These are phyloP conservation scores for Cirrhinus mrigala DNA, from an alignment of 2,797 vertebrate genomes.

Conservation along the genomic window DNA sequence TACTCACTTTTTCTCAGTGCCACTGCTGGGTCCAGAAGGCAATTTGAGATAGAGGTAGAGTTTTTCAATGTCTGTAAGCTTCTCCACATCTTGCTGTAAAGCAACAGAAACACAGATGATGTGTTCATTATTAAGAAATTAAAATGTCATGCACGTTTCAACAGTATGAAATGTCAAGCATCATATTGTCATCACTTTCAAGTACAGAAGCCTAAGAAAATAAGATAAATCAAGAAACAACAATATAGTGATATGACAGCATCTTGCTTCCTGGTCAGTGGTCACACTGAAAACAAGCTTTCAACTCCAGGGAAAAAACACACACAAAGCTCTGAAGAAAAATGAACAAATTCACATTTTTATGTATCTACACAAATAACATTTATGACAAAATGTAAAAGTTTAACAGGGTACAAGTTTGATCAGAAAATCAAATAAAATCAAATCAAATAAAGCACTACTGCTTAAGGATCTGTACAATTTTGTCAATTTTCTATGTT, in stretches of 20 bases:
- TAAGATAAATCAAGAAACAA: not conserved
- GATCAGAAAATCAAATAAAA: not conserved
- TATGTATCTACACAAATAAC: not conserved
- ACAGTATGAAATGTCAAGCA: not conserved
- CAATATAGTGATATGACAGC: not conserved
- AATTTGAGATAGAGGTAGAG: slow-evolving; percentile 96
- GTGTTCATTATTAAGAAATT: slow-evolving; percentile 2
- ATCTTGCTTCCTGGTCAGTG: not conserved
- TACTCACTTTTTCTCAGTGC: slow-evolving; percentile 85
- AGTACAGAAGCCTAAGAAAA: not conserved
- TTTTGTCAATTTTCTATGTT: too few relatives aligned
- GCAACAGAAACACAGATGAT: slow-evolving; percentile 25
- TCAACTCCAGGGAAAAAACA: not conserved
- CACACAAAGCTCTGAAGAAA: not conserved
- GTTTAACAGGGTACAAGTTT: not conserved
- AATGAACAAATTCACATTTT: not conserved
- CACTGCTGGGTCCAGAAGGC: slow-evolving; percentile 91
- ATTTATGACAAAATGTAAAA: not conserved
- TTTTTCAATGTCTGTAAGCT: slow-evolving; percentile 95
- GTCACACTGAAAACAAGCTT: not conserved
- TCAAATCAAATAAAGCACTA: too few relatives aligned
- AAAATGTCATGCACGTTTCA: not conserved
- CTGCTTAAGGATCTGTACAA: too few relatives aligned
- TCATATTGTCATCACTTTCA: not conserved
- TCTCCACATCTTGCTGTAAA: slow-evolving; percentile 92